A percentile compares a stretch with the other conserved stretches of the same genome.
phyloP scores from a whole-genome alignment of 2,888 invertebrate species.

The Psylliodes chrysocephalus region DNA sequence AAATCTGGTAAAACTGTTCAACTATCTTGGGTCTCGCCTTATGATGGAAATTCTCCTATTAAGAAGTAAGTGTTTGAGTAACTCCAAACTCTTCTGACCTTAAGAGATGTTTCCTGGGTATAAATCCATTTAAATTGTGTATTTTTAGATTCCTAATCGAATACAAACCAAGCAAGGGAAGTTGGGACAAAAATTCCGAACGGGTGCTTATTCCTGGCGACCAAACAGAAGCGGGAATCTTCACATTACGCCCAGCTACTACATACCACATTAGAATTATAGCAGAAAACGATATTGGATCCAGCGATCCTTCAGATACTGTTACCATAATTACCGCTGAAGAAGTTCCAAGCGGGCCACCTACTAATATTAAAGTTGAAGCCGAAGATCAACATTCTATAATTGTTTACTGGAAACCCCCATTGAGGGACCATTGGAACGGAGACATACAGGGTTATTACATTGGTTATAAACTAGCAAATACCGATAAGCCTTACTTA shows the following conservation, averaged over 20 bases:
- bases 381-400: conserved; percentile 88
- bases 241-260: conserved; percentile 88
- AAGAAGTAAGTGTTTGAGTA: conserved; percentile 71
- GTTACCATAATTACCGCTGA: conserved; percentile 96
- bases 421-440: conserved; percentile 89
- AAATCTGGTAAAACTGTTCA: conserved; percentile 92
- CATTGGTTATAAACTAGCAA: conserved; percentile 87
- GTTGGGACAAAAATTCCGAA: conserved; percentile 87
- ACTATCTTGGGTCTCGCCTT: conserved; percentile 91
- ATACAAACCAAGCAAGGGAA: conserved; percentile 86
- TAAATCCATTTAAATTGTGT: too few species aligned
- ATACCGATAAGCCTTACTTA: conserved; percentile 86
- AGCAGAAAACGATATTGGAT: conserved; percentile 92
- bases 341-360: conserved; percentile 81
- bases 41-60: conserved; percentile 91
- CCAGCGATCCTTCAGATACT: conserved; percentile 91
- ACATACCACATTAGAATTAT: conserved; percentile 93
- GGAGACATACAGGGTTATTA: conserved; percentile 92
- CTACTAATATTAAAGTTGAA: conserved; percentile 85
- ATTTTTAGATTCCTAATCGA: conserved; percentile 84
- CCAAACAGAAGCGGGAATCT: conserved; percentile 88
- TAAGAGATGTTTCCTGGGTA: too few species aligned
- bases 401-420: conserved; percentile 91
- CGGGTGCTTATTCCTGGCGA: conserved; percentile 90
- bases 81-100: too few species aligned